Conservation (phyloP, 2,888 invertebrate genomes). For the Venusia cambrica region DNA sequence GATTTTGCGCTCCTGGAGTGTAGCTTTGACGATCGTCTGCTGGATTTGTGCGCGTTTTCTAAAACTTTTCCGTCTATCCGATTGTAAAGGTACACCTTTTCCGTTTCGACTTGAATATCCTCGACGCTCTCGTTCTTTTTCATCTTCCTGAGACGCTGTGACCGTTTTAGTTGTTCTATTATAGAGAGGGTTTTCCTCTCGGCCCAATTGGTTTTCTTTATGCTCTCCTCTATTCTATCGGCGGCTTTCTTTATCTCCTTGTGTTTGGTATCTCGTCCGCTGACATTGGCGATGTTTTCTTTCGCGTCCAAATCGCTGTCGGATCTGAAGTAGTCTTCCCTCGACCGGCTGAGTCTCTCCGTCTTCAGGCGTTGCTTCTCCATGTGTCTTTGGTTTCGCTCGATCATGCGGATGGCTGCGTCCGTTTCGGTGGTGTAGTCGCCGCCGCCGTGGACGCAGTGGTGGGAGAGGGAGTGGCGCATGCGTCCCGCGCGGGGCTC, state of each 20-base stretch:
- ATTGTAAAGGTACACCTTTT: constrained; percentile 67
- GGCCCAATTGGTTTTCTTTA: constrained; percentile 76
- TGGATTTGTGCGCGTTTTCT: constrained; percentile 79
- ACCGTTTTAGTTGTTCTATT: constrained; percentile 70
- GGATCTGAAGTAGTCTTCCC: constrained; percentile 67
- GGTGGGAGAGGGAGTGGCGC: constrained; percentile 71
- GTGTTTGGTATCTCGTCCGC: constrained; percentile 45
- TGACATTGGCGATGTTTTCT: constrained; percentile 43
- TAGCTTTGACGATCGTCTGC: constrained; percentile 64
- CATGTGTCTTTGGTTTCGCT: constrained; percentile 81
- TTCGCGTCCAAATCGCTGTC: constrained; percentile 63
- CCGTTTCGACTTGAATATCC: constrained; percentile 72
- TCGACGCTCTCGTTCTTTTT: constrained; percentile 70
- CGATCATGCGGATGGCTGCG: constrained; percentile 79
- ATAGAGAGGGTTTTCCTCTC: constrained; percentile 72
- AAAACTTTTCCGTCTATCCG: constrained; percentile 76
- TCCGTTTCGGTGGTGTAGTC: constrained; percentile 83
- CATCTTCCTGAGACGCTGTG: constrained; percentile 64
- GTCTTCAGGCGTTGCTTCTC: constrained; percentile 78
- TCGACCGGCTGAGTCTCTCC: constrained; percentile 61
- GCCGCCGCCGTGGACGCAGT: constrained; percentile 63
- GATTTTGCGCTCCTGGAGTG: constrained; percentile 85
- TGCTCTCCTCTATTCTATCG: constrained; percentile 69
- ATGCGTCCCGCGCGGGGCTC: constrained; percentile 67
- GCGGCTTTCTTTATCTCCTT: constrained; percentile 64